Evolutionary conservation across 2,888 invertebrate species (phyloP), one percentile per base, ranked within the genome.

Genomic region (Drosophila sordidula): DNA sequence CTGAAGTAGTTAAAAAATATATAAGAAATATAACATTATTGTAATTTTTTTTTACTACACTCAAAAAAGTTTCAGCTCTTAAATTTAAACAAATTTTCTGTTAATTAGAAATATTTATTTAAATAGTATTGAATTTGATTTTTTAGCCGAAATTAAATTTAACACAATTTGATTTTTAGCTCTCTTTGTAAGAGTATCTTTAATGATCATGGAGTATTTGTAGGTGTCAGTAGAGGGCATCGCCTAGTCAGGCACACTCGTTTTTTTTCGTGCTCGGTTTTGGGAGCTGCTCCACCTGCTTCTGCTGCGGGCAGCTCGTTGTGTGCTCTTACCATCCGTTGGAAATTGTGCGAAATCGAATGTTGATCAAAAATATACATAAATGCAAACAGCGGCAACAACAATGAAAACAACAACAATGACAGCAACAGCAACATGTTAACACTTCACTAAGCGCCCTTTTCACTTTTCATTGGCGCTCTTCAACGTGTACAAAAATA

Each of bases 391-490:
- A 39, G 32, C 45, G 32, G 22, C 9, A n/a, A 38, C 25, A 14
- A 32, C 5, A 11, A 4, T 11, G 1, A 34, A 4, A 34, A 12
- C 12, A 34, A 12, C 34, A 29, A 54, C 29, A 29, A 9, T 29
- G 26, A 26, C 26, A 6, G 22, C 55, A 34, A n/a, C 29, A 39
- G n/a, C 26, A 45, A 16, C 26, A 38, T 26, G 26, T 18, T 29
- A 55, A 49, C 71, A 74, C 70, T 72, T 68, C 58, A 72, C 56
- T 45, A 29, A 44, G 29, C 63, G 66, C 58, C 57, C 77, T 71
- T 76, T 52, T 41, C 66, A 75, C 78, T 68, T 75, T 77, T 73
- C 61, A 59, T 67, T 67, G 56, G 51, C 73, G 45, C 68, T 42
- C 22, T 55, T 54, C 6, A 41, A 14, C 14, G 16, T 29, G 51